Evolutionary conservation across 2,888 invertebrate species (phyloP).

Genomic region (Trilocha varians): DNA sequence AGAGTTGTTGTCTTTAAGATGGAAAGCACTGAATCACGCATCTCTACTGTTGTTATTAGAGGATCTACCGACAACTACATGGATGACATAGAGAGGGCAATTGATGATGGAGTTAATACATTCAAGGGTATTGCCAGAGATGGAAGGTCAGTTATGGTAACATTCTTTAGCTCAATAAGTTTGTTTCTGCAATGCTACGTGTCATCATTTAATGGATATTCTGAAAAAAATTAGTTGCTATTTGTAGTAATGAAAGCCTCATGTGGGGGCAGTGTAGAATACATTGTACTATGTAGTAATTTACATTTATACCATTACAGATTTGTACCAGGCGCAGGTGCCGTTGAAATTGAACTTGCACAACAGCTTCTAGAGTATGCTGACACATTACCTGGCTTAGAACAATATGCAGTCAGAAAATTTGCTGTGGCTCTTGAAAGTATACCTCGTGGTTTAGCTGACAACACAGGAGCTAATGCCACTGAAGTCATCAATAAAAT

Average conservation of each 20-base stretch:
- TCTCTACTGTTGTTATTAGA: conserved; percentile 94
- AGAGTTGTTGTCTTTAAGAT: conserved; percentile 94
- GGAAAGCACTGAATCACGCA: conserved; percentile 85
- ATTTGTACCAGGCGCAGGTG: conserved; percentile 95
- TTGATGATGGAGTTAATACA: conserved; percentile 99
- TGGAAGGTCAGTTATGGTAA: conserved; percentile 55
- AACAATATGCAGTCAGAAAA: conserved; percentile 97
- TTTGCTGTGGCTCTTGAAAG: conserved; percentile 92
- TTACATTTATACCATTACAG: too few relatives aligned
- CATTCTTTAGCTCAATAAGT: too few relatives aligned
- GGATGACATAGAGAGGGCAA: conserved; percentile 98
- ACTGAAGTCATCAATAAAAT: conserved; percentile 91
- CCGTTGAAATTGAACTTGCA: conserved; percentile 94
- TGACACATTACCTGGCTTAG: conserved; percentile 93
- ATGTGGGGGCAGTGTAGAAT: too few relatives aligned
- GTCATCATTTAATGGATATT: too few relatives aligned
- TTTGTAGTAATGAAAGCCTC: too few relatives aligned
- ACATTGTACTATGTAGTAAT: too few relatives aligned
- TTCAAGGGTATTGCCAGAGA: conserved; percentile 92
- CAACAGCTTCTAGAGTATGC: conserved; percentile 89
- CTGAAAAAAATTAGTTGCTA: too few relatives aligned
- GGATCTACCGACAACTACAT: conserved; percentile 98
- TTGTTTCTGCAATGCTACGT: too few relatives aligned
- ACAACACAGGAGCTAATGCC: conserved; percentile 93
- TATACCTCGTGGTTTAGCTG: conserved; percentile 93